Evolutionary conservation across 2,113 vertebrate species (phyloP).

Genomic region (Mesocricetus auratus): DNA sequence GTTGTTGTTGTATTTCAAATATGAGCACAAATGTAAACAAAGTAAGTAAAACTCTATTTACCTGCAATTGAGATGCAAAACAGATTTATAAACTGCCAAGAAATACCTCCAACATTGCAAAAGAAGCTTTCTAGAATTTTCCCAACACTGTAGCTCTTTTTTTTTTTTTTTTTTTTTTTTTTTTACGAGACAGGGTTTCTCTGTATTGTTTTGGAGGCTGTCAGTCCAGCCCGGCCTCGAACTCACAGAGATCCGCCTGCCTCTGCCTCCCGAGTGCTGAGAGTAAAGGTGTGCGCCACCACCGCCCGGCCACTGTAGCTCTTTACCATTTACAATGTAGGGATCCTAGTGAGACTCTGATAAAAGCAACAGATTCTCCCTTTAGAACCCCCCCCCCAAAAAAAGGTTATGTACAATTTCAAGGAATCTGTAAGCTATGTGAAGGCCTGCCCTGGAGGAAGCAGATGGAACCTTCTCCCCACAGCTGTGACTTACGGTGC

Average conservation of each 20-base stretch:
- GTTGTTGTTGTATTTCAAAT: not conserved
- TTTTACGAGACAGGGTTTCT: no score
- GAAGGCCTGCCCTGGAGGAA: not conserved
- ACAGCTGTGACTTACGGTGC: fast-evolving
- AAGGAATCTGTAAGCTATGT: not conserved
- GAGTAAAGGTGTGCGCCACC: no score
- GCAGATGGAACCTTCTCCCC: not conserved
- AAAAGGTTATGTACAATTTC: not conserved
- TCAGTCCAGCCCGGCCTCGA: no score
- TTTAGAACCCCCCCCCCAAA: not conserved
- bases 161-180: no score
- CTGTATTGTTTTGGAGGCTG: no score
- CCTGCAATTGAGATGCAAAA: no score
- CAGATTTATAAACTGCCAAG: not conserved
- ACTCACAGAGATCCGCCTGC: no score
- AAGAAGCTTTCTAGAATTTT: slow-evolving; percentile 26
- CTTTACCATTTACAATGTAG: not conserved
- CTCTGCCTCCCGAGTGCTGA: no score
- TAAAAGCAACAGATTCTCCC: not conserved
- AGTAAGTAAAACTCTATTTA: not conserved
- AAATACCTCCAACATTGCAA: not conserved
- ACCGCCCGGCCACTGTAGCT: no score
- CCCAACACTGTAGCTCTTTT: not conserved
- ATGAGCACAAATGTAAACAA: not conserved
- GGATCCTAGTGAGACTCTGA: not conserved